Percentiles rank a stretch among this genome's conserved stretches.
Evolutionary conservation across 2,888 invertebrate species (phyloP).

Genomic region (Eupithecia exiguata): DNA sequence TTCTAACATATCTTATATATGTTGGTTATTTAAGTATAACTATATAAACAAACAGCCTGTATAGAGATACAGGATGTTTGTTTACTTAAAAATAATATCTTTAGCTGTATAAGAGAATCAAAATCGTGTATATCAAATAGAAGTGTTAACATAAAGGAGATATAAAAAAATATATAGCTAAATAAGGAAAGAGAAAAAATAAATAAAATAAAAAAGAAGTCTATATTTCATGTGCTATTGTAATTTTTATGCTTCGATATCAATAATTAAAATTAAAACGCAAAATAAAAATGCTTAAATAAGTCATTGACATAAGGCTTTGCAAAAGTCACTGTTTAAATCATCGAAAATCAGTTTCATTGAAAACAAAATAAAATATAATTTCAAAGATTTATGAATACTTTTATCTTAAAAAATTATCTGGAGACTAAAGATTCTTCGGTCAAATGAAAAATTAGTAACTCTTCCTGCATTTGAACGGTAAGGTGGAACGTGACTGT

Average conservation of each 20-base stretch:
- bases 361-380: background rate
- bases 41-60: background rate
- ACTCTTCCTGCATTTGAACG: background rate
- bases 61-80: background rate
- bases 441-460: too few species aligned
- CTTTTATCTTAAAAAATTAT: too few species aligned
- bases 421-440: too few species aligned
- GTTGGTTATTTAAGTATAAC: slow-evolving; percentile 4
- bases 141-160: background rate
- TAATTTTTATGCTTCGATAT: background rate
- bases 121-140: background rate
- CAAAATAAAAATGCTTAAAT: background rate
- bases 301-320: background rate
- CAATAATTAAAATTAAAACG: background rate
- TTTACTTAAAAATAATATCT: background rate
- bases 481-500: background rate
- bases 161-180: background rate
- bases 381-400: background rate
- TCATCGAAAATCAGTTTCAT: background rate
- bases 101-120: background rate
- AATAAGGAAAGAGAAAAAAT: background rate
- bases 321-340: slow-evolving; percentile 3
- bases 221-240: background rate
- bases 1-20: background rate
- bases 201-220: background rate